Percentiles rank a stretch among this genome's conserved stretches.
Evolutionary conservation across 1,140 invertebrate species (phyloP).

Genomic region (Anagrus nilaparvatae): DNA sequence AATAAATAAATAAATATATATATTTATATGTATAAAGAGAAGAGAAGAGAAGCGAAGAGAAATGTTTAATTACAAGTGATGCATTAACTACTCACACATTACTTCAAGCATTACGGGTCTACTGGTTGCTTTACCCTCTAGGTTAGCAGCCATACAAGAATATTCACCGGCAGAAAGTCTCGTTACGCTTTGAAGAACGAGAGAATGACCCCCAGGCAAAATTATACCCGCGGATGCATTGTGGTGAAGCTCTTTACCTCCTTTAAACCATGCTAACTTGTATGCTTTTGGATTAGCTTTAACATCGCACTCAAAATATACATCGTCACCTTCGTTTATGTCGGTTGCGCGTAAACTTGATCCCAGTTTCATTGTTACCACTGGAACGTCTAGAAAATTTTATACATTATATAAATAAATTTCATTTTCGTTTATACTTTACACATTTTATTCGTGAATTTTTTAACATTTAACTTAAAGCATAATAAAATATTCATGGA

Average conservation of each 20-base stretch:
- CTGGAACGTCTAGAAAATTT: conserved; percentile 61
- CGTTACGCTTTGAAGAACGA: conserved; percentile 76
- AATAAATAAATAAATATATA: too few relatives aligned
- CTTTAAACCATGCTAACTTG: conserved; percentile 73
- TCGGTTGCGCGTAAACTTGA: conserved; percentile 71
- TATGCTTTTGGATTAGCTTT: conserved; percentile 72
- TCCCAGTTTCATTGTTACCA: conserved; percentile 66
- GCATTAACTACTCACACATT: conserved; percentile 81
- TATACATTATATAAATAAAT: background rate
- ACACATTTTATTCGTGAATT: background rate
- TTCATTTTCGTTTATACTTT: background rate
- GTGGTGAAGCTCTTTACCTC: conserved; percentile 64
- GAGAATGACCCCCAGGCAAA: conserved; percentile 65
- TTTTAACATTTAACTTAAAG: too few relatives aligned
- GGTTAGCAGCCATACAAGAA: conserved; percentile 69
- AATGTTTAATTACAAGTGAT: too few relatives aligned
- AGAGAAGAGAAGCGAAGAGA: too few relatives aligned
- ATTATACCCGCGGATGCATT: conserved; percentile 70
- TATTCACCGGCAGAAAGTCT: conserved; percentile 69
- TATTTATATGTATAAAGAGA: too few relatives aligned
- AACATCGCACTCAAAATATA: conserved; percentile 85
- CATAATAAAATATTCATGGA: too few relatives aligned
- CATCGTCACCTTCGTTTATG: conserved; percentile 84
- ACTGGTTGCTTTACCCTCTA: conserved; percentile 69
- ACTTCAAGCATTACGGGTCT: conserved; percentile 66